Conservation (phyloP, 2,797 vertebrate species). For the Phoeniculus purpureus region DNA sequence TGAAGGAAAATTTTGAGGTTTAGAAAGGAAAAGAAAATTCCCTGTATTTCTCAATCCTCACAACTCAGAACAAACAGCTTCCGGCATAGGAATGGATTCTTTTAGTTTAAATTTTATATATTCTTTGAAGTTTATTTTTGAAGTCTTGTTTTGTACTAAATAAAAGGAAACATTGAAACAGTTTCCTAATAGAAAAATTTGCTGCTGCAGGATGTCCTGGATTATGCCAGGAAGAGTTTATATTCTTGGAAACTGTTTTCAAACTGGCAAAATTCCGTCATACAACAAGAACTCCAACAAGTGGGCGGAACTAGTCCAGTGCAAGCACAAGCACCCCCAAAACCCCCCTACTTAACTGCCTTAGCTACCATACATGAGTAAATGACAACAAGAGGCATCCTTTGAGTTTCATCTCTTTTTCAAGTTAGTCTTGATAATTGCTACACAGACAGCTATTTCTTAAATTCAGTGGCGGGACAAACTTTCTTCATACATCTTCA, state of each 20-base stretch:
- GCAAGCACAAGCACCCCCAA: neutral
- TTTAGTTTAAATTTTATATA: neutral
- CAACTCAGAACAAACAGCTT: neutral
- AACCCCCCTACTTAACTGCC: neutral
- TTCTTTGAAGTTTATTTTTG: neutral
- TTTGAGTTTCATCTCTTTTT: neutral
- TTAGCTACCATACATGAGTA: neutral
- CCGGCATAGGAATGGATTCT: neutral
- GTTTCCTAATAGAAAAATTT: neutral
- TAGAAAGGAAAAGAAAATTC: neutral
- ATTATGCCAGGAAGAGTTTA: neutral
- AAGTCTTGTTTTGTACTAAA: neutral
- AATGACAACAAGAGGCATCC: neutral
- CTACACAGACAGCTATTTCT: neutral
- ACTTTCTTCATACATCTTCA: neutral
- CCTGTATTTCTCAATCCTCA: neutral
- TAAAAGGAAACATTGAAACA: neutral
- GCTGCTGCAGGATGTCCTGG: neutral
- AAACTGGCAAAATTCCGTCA: neutral
- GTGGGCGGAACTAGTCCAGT: neutral
- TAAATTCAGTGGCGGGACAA: neutral
- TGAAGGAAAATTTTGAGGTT: neutral
- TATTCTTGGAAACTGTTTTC: neutral
- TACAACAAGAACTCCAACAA: neutral
- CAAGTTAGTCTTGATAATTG: neutral